Evolutionary conservation across 2,113 vertebrate genomes (phyloP).

Genomic region (Entomyzon cyanotis): DNA sequence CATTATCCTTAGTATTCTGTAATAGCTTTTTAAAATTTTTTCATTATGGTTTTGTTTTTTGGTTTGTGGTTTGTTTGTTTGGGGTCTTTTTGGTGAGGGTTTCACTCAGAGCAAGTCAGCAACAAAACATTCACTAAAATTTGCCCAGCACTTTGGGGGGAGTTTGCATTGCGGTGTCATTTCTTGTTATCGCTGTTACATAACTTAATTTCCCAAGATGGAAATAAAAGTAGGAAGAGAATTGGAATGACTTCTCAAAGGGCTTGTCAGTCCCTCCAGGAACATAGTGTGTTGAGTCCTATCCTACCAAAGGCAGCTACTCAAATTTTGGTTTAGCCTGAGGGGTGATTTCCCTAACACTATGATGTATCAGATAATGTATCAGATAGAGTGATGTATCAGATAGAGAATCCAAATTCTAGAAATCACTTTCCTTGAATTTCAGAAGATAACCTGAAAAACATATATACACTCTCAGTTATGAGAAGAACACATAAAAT

Average conservation of each 20-base stretch:
- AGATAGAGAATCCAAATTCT: neutral
- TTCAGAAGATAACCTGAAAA: conserved; percentile 2
- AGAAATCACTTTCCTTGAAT: neutral
- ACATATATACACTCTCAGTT: neutral
- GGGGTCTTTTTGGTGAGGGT: neutral
- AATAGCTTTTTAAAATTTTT: neutral
- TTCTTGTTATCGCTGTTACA: neutral
- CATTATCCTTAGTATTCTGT: neutral
- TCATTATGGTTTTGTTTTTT: neutral
- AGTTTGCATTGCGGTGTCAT: neutral
- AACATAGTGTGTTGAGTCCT: neutral
- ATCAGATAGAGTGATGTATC: neutral
- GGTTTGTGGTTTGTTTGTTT: neutral
- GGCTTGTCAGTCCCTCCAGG: neutral
- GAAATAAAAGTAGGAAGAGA: neutral
- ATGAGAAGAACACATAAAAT: neutral
- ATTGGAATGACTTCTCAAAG: neutral
- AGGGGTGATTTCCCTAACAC: neutral
- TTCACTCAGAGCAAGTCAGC: neutral
- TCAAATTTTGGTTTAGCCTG: neutral
- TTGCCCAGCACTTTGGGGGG: neutral
- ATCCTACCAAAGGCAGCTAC: neutral
- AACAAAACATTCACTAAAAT: neutral
- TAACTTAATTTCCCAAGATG: neutral
- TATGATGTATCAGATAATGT: too few relatives aligned